Base-by-base conservation (phyloP, 2,797 vertebrate genomes). In the Sarcophilus harrisii region DNA sequence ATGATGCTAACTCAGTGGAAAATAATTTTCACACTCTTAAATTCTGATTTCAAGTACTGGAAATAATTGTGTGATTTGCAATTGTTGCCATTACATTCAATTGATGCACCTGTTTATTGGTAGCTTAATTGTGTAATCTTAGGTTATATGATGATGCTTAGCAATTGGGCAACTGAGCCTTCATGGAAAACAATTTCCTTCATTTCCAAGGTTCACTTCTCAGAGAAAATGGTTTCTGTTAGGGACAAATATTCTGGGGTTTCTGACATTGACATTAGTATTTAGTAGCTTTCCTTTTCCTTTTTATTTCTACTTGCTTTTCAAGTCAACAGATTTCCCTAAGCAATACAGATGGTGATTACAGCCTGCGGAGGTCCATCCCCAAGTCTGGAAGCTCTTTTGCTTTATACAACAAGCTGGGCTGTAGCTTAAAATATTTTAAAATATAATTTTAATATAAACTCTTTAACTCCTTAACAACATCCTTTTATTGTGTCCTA, bases 11-110 rank as follows among this genome's bases (percentile, higher is more conserved):
- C 30, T 95, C 49, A 90, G 29, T 27, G 81, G 49, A 73, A 94
- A 95, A 95, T 54, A 62, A 94, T 73, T 91, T 93, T 57, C 62
- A 93, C 52, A 57, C 49, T 66, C 89, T 92, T 73, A 93, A 96
- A 49, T 93, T 66, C 91, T 89, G 90, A 92, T 91, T 92, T 95
- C 38, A 90, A 97, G 59, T 66, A 60, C 28, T 66, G 87, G 81
- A 96, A 94, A 96, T 93, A 92, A 95, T 49, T 57, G 54, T 92
- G 38, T 54, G 87, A 49, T 92, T 94, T 92, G 55, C 21, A 30
- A 59, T 30, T 0, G 14, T 90, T 94, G 58, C 81, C 94, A 60
- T 30, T 60, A 54, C 28, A 73, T 38, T 52, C n/a, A 24, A 24
- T 1, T 32, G 57, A 45, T 57, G 54, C n/a, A 52, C 66, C 54